Percentiles rank a stretch among this genome's conserved stretches.
phyloP scores from a whole-genome alignment of 2,113 vertebrate species.

The Limanda limanda region DNA sequence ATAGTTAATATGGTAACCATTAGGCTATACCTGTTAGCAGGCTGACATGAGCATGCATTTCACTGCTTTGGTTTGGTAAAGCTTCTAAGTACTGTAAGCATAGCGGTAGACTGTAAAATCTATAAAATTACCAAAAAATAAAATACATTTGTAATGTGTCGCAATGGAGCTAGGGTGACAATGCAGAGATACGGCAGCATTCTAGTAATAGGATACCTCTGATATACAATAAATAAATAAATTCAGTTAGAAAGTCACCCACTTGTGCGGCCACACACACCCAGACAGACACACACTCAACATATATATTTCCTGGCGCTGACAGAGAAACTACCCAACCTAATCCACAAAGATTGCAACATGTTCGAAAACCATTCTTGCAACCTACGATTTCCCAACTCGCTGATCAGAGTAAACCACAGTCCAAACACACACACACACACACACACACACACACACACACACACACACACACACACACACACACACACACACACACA shows the following conservation, averaged over 20 bases:
- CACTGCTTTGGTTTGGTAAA: too few species aligned
- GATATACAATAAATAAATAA: background rate
- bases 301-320: background rate
- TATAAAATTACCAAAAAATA: too few species aligned
- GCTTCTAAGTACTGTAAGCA: background rate
- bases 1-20: too few species aligned
- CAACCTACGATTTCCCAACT: slow-evolving; percentile 46
- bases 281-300: background rate
- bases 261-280: background rate
- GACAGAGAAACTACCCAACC: slow-evolving; percentile 4
- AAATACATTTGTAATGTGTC: too few species aligned
- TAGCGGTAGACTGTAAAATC: too few species aligned
- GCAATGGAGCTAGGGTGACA: too few species aligned
- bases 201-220: background rate
- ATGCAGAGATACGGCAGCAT: too few species aligned
- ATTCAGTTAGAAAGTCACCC: background rate
- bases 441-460: slow-evolving; percentile 33
- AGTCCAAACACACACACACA: slow-evolving; percentile 21
- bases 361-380: slow-evolving; percentile 12
- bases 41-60: too few species aligned
- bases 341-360: slow-evolving; percentile 41
- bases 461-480: slow-evolving; percentile 38
- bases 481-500: slow-evolving; percentile 31
- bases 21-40: too few species aligned
- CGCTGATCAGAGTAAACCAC: slow-evolving; percentile 46